Evolutionary conservation across 2,888 invertebrate genomes (phyloP).

Genomic region (Pristionchus exspectatus): DNA sequence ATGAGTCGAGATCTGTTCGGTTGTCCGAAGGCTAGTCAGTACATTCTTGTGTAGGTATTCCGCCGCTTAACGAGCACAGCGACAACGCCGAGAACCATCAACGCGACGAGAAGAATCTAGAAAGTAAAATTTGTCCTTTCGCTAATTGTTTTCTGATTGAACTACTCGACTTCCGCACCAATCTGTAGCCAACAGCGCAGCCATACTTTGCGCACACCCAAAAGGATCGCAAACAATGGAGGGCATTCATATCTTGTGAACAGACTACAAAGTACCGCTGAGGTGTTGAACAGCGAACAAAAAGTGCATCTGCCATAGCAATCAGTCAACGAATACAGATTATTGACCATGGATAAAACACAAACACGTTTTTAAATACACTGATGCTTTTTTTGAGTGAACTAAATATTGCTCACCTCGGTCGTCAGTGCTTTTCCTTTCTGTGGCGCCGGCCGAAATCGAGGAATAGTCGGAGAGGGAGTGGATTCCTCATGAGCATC

Average conservation of each 20-base stretch:
- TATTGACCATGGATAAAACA: too few relatives aligned
- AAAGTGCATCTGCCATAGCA: too few relatives aligned
- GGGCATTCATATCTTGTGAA: neutral
- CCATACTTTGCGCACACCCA: neutral
- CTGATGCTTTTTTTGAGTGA: too few relatives aligned
- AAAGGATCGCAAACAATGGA: neutral
- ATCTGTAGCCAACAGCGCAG: neutral
- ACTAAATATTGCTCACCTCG: too few relatives aligned
- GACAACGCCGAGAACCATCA: neutral
- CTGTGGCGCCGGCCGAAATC: neutral
- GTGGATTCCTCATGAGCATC: neutral
- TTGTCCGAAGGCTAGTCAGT: slow-evolving; percentile 37
- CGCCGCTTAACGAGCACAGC: neutral
- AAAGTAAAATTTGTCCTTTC: too few relatives aligned
- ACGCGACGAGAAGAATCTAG: neutral
- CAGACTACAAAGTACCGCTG: neutral
- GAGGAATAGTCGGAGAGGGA: neutral
- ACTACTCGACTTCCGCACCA: too few relatives aligned
- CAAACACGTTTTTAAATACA: too few relatives aligned
- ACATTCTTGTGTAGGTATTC: slow-evolving; percentile 34
- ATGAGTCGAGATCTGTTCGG: slow-evolving; percentile 8
- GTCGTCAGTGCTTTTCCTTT: neutral
- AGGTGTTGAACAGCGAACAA: neutral
- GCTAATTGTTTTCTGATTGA: too few relatives aligned
- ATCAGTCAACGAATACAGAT: too few relatives aligned